phyloP scores from a whole-genome alignment of 2,797 vertebrate species.

The Leuciscus waleckii region DNA sequence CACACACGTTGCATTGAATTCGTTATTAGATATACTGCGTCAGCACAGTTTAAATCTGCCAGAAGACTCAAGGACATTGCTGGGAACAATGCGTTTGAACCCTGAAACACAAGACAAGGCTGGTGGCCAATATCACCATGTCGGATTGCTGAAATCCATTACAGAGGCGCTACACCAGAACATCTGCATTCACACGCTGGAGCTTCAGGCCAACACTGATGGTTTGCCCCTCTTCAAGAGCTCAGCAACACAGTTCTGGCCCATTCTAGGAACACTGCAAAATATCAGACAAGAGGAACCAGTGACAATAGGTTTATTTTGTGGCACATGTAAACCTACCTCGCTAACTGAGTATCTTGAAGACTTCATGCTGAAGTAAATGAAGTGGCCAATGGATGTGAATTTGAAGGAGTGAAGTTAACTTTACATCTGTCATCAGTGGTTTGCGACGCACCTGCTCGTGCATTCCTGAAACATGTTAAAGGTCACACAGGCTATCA shows the following conservation, averaged over 20 bases:
- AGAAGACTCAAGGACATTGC: not conserved
- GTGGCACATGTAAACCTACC: slow-evolving; percentile 4
- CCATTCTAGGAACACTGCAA: not conserved
- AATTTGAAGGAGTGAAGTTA: not conserved
- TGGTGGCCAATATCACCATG: slow-evolving; percentile 2
- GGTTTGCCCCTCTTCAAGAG: not conserved
- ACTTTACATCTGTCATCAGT: not conserved
- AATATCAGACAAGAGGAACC: not conserved
- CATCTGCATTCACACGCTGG: too few relatives aligned
- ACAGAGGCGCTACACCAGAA: not conserved
- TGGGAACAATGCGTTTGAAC: not conserved
- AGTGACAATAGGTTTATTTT: slow-evolving; percentile 19
- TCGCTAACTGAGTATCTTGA: not conserved
- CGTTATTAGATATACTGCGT: not conserved
- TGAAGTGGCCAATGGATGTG: not conserved
- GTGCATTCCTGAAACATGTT: too few relatives aligned
- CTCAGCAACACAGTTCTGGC: too few relatives aligned
- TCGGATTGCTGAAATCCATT: not conserved
- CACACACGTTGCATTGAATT: not conserved
- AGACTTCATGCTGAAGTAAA: not conserved
- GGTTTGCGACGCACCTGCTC: not conserved
- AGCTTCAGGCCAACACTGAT: not conserved
- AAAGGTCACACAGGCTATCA: too few relatives aligned
- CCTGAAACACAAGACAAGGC: not conserved
- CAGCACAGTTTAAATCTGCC: too few relatives aligned